phyloP scores from a whole-genome alignment of 2,888 invertebrate species.

The Cinara cedri region DNA sequence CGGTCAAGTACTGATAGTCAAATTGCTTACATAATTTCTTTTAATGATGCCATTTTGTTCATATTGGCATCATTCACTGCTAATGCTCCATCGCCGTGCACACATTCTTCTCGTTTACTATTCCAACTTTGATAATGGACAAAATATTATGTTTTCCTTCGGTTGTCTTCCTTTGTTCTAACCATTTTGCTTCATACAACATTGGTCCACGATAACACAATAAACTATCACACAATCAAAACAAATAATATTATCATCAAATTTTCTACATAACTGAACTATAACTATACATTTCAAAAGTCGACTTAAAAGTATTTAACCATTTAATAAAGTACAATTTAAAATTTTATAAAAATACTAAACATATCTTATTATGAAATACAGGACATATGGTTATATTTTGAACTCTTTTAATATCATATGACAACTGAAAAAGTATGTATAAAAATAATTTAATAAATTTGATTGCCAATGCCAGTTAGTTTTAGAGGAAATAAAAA shows the following conservation, averaged over 20 bases:
- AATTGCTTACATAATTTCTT: constrained; percentile 32
- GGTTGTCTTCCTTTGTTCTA: constrained; percentile 71
- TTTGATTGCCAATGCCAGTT: too few species aligned
- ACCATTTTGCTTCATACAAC: constrained; percentile 95
- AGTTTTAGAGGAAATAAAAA: too few species aligned
- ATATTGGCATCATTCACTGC: constrained; percentile 89
- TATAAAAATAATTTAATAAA: too few species aligned
- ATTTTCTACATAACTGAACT: background rate
- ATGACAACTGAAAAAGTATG: too few species aligned
- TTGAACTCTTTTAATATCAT: too few species aligned
- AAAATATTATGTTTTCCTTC: constrained; percentile 76
- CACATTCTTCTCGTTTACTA: constrained; percentile 97
- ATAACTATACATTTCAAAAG: too few species aligned
- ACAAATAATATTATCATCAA: background rate
- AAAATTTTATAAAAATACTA: background rate
- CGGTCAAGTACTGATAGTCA: background rate
- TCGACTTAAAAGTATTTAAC: too few species aligned
- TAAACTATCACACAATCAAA: constrained; percentile 79
- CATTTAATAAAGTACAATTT: background rate
- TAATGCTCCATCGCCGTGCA: constrained; percentile 85
- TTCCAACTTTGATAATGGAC: constrained; percentile 99
- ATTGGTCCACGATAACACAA: constrained; percentile 95
- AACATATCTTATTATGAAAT: too few species aligned
- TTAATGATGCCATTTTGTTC: constrained; percentile 65
- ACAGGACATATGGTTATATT: too few species aligned